These are phyloP conservation scores for Porites evermanni DNA, from an alignment of 92 coral and sea anemone species.

Conservation along the genomic window DNA sequence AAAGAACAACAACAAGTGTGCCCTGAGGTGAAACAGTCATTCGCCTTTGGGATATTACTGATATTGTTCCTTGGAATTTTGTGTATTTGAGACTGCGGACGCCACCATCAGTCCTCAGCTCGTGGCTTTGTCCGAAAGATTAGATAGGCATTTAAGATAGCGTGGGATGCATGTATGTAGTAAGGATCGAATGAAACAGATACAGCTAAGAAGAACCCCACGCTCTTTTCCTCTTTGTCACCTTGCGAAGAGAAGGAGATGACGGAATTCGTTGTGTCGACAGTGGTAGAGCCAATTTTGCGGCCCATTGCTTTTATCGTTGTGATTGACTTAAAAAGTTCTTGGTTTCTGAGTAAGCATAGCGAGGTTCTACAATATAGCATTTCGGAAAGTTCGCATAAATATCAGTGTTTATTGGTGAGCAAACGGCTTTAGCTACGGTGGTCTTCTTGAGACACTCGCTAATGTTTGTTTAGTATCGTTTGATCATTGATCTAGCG, in stretches of 20 bases:
- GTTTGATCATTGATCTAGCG: conserved; percentile 34
- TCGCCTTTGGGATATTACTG: conserved; percentile 33
- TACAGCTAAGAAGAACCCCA: not conserved
- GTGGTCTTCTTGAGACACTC: conserved; percentile 42
- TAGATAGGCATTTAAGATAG: conserved; percentile 75
- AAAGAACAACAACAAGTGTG: not conserved
- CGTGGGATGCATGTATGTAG: not conserved
- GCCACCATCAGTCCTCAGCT: conserved; percentile 34
- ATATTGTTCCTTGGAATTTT: conserved; percentile 53
- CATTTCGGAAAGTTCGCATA: conserved; percentile 18
- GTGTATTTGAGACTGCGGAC: conserved; percentile 42
- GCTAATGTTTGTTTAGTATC: conserved; percentile 52
- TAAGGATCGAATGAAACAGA: conserved; percentile 35
- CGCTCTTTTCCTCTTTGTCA: not conserved
- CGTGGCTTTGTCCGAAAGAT: conserved; percentile 51
- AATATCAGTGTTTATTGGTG: conserved; percentile 37
- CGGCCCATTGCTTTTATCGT: conserved; percentile 23
- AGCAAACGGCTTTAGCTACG: conserved; percentile 28
- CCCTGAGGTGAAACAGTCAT: conserved; percentile 34
- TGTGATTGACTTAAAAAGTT: conserved; percentile 16
- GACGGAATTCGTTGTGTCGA: conserved; percentile 9
- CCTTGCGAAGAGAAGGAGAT: not conserved
- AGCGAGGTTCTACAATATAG: not conserved
- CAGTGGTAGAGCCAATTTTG: conserved; percentile 48
- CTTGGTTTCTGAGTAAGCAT: not conserved